phyloP scores from a whole-genome alignment of 2,113 vertebrate genomes.

The Coryphaenoides rupestris region DNA sequence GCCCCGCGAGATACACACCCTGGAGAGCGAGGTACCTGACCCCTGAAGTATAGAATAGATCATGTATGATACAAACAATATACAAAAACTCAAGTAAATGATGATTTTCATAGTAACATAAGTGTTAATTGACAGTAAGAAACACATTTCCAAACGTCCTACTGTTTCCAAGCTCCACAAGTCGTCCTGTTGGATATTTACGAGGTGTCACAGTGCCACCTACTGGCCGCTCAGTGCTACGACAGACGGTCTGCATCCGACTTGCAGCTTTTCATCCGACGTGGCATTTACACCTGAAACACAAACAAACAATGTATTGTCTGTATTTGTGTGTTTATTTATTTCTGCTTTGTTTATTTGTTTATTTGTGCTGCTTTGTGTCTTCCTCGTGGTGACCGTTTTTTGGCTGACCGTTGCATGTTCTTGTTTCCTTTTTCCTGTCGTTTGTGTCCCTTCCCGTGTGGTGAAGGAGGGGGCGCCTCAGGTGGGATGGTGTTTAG shows the following conservation, averaged over 20 bases:
- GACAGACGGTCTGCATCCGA: not conserved
- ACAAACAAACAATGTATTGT: not conserved
- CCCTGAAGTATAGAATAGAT: not conserved
- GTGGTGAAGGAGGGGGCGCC: slow-evolving; percentile 34
- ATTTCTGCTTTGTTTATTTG: slow-evolving; percentile 2
- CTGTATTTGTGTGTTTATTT: not conserved
- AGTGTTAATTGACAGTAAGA: no score
- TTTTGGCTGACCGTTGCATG: slow-evolving; percentile 22
- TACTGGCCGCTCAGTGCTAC: slow-evolving; percentile 30
- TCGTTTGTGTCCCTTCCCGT: slow-evolving; percentile 36
- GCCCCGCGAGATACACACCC: slow-evolving; percentile 91
- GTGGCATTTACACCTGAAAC: not conserved
- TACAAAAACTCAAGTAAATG: no score
- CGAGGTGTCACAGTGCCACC: slow-evolving; percentile 39
- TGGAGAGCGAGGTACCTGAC: slow-evolving; percentile 89
- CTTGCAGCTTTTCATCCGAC: not conserved
- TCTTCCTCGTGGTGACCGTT: slow-evolving; percentile 22
- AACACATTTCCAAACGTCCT: no score
- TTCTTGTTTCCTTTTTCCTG: slow-evolving; percentile 21
- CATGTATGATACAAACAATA: not conserved
- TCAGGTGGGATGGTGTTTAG: slow-evolving; percentile 60
- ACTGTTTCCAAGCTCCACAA: not conserved
- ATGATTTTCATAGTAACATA: no score
- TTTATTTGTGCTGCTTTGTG: slow-evolving; percentile 1
- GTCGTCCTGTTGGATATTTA: not conserved